A percentile compares a stretch with the other conserved stretches of the same genome.
phyloP scores from a whole-genome alignment of 1,140 invertebrate species.

The Cryptotermes secundus region DNA sequence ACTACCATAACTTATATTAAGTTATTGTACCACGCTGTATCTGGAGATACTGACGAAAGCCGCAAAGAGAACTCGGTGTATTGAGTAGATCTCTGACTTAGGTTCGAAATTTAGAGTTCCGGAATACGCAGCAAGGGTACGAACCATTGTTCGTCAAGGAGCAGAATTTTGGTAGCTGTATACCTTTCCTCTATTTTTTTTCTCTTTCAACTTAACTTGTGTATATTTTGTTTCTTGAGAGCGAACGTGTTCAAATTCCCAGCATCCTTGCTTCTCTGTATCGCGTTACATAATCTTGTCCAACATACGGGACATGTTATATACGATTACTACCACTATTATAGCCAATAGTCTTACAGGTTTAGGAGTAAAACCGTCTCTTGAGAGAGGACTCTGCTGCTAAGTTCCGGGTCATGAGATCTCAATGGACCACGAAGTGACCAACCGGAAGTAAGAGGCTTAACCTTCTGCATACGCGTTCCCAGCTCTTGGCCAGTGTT shows the following conservation, averaged over 20 bases:
- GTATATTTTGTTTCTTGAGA: not conserved
- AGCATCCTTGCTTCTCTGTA: not conserved
- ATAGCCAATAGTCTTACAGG: not conserved
- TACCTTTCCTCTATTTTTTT: too few species aligned
- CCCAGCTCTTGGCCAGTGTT: not conserved
- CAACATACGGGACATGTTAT: not conserved
- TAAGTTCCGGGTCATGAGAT: not conserved
- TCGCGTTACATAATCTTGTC: not conserved
- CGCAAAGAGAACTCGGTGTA: not conserved
- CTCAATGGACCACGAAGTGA: constrained; percentile 1
- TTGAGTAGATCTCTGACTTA: too few species aligned
- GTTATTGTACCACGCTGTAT: too few species aligned
- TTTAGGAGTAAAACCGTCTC: not conserved
- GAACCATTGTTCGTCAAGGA: too few species aligned
- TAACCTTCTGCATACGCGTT: not conserved
- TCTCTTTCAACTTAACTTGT: not conserved
- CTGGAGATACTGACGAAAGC: not conserved
- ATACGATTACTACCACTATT: not conserved
- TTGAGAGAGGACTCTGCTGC: not conserved
- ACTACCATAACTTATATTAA: too few species aligned
- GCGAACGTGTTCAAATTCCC: not conserved
- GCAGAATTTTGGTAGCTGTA: too few species aligned
- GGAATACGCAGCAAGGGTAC: too few species aligned
- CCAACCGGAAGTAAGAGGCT: constrained; percentile 1
- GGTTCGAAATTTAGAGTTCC: too few species aligned